Percentiles rank a stretch among this genome's conserved stretches.
Evolutionary conservation across 1,140 invertebrate genomes (phyloP).

Genomic region (Patella vulgata): DNA sequence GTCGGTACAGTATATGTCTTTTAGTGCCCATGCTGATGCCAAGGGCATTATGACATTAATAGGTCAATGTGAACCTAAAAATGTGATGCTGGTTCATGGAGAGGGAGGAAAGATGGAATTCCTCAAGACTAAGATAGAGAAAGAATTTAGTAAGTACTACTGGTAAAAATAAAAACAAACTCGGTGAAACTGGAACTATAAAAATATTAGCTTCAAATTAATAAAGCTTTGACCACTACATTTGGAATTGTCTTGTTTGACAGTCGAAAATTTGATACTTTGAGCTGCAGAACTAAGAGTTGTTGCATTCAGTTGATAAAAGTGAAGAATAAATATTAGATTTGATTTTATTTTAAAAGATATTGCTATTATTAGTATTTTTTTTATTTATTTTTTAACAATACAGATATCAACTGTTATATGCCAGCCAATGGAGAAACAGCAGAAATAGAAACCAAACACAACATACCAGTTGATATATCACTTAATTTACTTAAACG

Average conservation of each 20-base stretch:
- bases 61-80: conserved; percentile 95
- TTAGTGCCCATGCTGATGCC: conserved; percentile 99
- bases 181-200: not conserved
- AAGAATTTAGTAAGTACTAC: conserved; percentile 70
- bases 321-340: too few species aligned
- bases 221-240: too few species aligned
- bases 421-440: conserved; percentile 98
- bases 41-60: conserved; percentile 99
- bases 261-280: too few species aligned
- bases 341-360: too few species aligned
- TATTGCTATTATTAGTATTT: too few species aligned
- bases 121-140: conserved; percentile 90
- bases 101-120: conserved; percentile 91
- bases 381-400: too few species aligned
- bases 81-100: conserved; percentile 97
- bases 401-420: conserved; percentile 82
- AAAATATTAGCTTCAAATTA: too few species aligned
- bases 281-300: too few species aligned
- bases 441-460: conserved; percentile 81
- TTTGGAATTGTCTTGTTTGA: too few species aligned
- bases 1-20: conserved; percentile 99
- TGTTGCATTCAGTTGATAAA: too few species aligned
- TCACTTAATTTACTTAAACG: conserved; percentile 80
- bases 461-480: conserved; percentile 91
- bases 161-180: not conserved